phyloP scores from a whole-genome alignment of 2,888 invertebrate species.

The Hirtodrosophila confusa region DNA sequence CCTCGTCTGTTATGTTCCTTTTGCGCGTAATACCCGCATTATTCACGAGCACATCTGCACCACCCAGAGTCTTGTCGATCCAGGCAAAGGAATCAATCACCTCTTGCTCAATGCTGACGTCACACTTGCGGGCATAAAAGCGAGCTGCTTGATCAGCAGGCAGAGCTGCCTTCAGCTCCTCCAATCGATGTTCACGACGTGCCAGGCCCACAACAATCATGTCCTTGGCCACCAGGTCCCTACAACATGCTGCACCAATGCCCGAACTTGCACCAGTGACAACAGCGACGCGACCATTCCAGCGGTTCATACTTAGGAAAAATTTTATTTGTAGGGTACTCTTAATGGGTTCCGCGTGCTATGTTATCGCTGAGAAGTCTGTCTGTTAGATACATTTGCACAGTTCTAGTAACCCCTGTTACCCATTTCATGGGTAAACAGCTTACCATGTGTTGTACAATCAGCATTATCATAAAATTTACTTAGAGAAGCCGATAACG shows the following conservation, averaged over 20 bases:
- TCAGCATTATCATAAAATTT: no score
- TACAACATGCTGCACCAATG: constrained; percentile 63
- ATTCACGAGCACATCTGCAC: constrained; percentile 86
- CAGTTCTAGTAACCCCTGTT: no score
- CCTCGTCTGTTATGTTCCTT: constrained; percentile 43
- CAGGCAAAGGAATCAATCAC: constrained; percentile 85
- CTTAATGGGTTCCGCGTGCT: no score
- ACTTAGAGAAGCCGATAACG: no score
- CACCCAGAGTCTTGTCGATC: constrained; percentile 85
- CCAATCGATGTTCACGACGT: constrained; percentile 83
- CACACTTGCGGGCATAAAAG: constrained; percentile 85
- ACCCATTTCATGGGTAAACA: no score
- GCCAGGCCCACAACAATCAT: constrained; percentile 84
- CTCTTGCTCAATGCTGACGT: constrained; percentile 85
- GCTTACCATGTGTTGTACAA: no score
- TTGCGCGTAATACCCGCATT: constrained; percentile 84
- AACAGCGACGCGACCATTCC: constrained; percentile 68
- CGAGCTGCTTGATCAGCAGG: constrained; percentile 53
- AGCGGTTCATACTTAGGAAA: constrained; percentile 56
- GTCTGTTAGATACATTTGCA: no score
- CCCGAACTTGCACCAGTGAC: constrained; percentile 73
- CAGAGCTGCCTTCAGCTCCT: constrained; percentile 60
- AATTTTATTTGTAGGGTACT: no score
- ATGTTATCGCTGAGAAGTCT: no score
- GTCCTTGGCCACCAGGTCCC: constrained; percentile 55